Evolutionary conservation across 1,140 invertebrate genomes (phyloP).

Genomic region (Zaprionus davidi): DNA sequence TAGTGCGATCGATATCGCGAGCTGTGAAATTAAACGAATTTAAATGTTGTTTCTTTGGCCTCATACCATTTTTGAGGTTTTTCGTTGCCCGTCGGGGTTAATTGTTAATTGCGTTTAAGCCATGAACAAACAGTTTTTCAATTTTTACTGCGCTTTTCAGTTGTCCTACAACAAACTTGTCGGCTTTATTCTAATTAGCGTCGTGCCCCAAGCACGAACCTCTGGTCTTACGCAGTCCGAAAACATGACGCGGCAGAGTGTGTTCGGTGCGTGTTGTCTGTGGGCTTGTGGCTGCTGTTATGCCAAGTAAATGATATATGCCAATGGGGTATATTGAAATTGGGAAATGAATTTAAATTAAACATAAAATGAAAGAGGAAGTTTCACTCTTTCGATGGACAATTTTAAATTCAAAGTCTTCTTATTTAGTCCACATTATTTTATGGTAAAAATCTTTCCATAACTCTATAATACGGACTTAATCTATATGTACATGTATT

Average conservation of each 20-base stretch:
- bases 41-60: constrained; percentile 36
- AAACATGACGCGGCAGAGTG: constrained; percentile 59
- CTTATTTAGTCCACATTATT: no score
- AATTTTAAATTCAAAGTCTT: no score
- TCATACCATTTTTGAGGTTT: background rate
- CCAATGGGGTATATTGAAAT: constrained; percentile 9
- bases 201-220: constrained; percentile 33
- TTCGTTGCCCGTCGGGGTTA: constrained; percentile 12
- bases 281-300: constrained; percentile 16
- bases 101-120: constrained; percentile 50
- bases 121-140: constrained; percentile 64
- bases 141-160: background rate
- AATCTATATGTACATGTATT: background rate
- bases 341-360: background rate
- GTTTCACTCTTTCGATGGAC: background rate
- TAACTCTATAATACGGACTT: no score
- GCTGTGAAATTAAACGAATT: constrained; percentile 61
- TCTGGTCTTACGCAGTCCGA: constrained; percentile 70
- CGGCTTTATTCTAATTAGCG: constrained; percentile 79
- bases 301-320: background rate
- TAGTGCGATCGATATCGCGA: constrained; percentile 58
- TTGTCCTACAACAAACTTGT: constrained; percentile 15
- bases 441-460: no score
- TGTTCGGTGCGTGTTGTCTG: background rate
- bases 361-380: background rate